phyloP scores from a whole-genome alignment of 2,113 vertebrate genomes.

The Ellobius talpinus region DNA sequence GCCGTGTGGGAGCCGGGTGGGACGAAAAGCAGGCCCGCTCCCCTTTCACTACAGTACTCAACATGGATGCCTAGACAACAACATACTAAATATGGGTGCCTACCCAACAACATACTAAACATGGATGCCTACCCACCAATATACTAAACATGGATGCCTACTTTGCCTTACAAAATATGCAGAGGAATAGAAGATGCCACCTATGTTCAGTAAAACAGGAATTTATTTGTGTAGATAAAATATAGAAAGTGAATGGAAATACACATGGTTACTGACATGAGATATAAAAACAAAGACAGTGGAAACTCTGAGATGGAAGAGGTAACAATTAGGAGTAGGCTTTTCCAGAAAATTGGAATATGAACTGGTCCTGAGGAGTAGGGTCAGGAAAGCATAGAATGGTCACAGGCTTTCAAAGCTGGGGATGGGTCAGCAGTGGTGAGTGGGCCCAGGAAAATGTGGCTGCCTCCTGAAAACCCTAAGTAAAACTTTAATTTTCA shows the following conservation, averaged over 20 bases:
- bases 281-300: background rate
- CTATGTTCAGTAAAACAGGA: background rate
- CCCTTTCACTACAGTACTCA: no score
- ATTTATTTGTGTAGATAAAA: background rate
- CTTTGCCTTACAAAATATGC: conserved; percentile 7
- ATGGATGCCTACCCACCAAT: background rate
- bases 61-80: no score
- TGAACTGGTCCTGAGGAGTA: background rate
- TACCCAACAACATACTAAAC: background rate
- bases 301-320: background rate
- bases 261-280: background rate
- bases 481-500: background rate
- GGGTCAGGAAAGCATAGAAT: background rate
- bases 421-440: background rate
- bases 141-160: background rate
- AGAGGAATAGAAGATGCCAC: background rate
- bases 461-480: background rate
- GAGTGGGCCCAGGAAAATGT: background rate
- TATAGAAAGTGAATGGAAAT: background rate
- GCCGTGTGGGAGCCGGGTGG: no score
- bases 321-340: background rate
- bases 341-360: conserved; percentile 1
- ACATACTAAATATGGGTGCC: no score
- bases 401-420: background rate
- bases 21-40: no score